These are phyloP conservation scores for Papilio machaon DNA, from an alignment of 1,140 invertebrate species.

Conservation along the genomic window DNA sequence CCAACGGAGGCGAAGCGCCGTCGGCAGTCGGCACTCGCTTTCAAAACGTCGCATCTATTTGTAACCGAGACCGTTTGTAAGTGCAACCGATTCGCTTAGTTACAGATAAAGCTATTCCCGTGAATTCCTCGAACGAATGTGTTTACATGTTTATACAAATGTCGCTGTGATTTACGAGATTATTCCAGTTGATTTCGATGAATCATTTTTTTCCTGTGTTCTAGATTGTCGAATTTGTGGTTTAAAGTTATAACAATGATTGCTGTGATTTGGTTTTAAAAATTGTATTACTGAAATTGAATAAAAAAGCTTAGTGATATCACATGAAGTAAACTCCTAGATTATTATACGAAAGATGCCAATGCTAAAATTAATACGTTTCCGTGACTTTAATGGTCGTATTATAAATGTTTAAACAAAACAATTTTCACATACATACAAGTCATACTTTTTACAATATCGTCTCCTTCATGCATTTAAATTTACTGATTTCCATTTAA, in stretches of 20 bases:
- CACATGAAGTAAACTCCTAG: neutral
- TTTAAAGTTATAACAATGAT: conserved; percentile 7
- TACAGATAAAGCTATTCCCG: conserved; percentile 45
- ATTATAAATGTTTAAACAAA: neutral
- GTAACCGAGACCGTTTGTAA: conserved; percentile 46
- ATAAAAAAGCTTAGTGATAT: neutral
- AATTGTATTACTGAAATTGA: neutral
- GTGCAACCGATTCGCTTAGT: conserved; percentile 45
- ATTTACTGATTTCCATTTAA: conserved; percentile 33
- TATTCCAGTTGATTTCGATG: conserved; percentile 29
- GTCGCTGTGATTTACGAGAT: conserved; percentile 33
- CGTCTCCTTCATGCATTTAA: conserved; percentile 25
- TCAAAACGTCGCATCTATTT: conserved; percentile 51
- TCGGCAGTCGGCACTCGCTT: conserved; percentile 27
- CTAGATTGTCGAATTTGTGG: conserved; percentile 1
- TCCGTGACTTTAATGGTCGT: neutral
- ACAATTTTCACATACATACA: neutral
- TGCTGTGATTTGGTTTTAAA: neutral
- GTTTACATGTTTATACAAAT: conserved; percentile 37
- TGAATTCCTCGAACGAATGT: conserved; percentile 42
- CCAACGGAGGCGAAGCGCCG: conserved; percentile 38
- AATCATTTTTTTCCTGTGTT: conserved; percentile 23
- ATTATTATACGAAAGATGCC: neutral
- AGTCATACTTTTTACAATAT: neutral
- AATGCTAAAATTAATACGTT: neutral